Base-by-base conservation (phyloP, 2,888 invertebrate species). In the Baronia brevicornis region DNA sequence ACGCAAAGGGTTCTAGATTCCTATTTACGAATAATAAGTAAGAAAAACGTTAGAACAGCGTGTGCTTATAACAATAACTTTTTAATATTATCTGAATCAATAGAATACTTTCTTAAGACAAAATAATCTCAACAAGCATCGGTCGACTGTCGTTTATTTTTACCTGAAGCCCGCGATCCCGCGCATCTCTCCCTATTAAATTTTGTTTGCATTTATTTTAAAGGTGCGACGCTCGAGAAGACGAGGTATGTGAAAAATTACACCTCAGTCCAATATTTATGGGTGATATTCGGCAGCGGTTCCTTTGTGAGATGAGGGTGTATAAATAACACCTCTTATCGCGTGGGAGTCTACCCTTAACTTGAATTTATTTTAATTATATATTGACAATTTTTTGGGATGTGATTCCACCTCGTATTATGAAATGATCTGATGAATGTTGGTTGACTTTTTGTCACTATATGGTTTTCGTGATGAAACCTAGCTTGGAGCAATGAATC, bases 141-240 rank as follows among this genome's bases (percentile, higher is more conserved):
- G 74, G 66, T 60, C 63, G 66, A 55, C 58, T 62, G 64, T 79
- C 71, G 64, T 84, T 84, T 84, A 80, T 82, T 82, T 84, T 79
- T 79, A 77, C 75, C 67, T 72, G 74, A 74, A 74, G 74, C 56
- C 56, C 66, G 79, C 79, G 71, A 72, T 77, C 77, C 80, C 64
- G 82, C 72, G 82, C 82, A 80, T 79, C 84, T 82, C 80, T 82
- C 82, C 82, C 84, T 84, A 84, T 84, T 84, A 84, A 80, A 82
- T 82, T 84, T 84, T 82, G 82, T 84, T 82, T 84, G 84, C 84
- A 82, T 84, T 84, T 82, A 82, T 84, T 84, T 84, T 82, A 78
- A 84, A 84, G 84, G 82, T 82, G 84, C 82, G 84, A 80, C 80
- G 80, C 70, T 71, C 79, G 74, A 68, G 63, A 60, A 73, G 80